Percentiles rank a stretch among this genome's conserved stretches.
These are phyloP conservation scores for Platycheirus albimanus DNA, from an alignment of 2,888 invertebrate genomes.

Conservation along the genomic window DNA sequence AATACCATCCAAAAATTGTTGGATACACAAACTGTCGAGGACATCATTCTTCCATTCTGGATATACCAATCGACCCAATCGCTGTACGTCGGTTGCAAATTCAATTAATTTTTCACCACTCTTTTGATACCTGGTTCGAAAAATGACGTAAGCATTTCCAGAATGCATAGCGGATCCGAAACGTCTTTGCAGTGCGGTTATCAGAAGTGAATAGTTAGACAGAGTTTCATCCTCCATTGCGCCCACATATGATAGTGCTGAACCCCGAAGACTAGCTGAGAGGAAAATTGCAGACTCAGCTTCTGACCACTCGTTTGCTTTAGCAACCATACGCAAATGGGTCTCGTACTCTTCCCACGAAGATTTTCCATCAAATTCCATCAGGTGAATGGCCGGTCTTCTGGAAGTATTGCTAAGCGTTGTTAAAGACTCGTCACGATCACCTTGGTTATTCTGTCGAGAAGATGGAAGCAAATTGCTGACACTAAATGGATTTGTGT, in stretches of 20 bases:
- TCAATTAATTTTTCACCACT: not conserved
- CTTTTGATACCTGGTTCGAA: constrained; percentile 5
- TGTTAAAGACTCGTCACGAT: too few relatives aligned
- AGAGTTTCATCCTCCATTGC: not conserved
- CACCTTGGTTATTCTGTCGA: not conserved
- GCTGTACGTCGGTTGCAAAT: constrained; percentile 7
- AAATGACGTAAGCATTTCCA: not conserved
- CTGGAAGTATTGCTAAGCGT: not conserved
- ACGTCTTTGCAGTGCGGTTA: not conserved
- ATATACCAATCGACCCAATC: not conserved
- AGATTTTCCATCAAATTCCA: constrained; percentile 3
- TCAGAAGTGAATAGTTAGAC: not conserved
- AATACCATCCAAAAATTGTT: constrained; percentile 15
- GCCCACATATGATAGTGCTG: not conserved
- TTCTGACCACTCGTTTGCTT: constrained; percentile 8
- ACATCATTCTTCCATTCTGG: not conserved
- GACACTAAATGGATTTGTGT: not conserved
- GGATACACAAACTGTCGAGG: constrained; percentile 15
- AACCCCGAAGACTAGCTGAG: not conserved
- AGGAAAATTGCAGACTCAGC: constrained; percentile 1
- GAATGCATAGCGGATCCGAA: not conserved
- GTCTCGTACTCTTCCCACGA: constrained; percentile 1
- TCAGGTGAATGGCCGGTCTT: not conserved
- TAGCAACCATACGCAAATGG: not conserved
- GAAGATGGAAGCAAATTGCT: not conserved